These are phyloP conservation scores for Drosophila navojoa DNA, from an alignment of 1,140 invertebrate genomes.

Conservation along the genomic window DNA sequence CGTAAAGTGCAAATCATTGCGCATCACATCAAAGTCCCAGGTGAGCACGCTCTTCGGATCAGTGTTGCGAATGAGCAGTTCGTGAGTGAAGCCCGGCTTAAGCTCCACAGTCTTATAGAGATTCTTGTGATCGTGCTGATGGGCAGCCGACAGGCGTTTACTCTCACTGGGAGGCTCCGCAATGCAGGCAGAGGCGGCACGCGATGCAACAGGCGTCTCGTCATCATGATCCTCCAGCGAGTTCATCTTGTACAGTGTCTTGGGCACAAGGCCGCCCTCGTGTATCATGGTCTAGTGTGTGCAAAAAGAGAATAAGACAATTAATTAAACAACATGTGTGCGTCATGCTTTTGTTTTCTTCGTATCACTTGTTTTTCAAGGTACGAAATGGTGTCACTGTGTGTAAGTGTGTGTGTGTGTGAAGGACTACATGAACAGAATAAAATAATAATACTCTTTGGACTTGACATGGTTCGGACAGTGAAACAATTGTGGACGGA, in stretches of 20 bases:
- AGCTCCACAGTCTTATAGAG: conserved; percentile 86
- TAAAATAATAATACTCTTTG: neutral
- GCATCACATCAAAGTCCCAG: conserved; percentile 98
- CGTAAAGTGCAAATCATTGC: conserved; percentile 94
- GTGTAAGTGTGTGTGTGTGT: conserved; percentile 5
- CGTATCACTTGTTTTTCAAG: conserved; percentile 7
- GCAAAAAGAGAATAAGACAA: neutral
- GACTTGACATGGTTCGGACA: conserved; percentile 51
- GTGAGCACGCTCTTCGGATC: conserved; percentile 95
- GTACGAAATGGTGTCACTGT: neutral
- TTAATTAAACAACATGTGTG: no score
- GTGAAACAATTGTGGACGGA: conserved; percentile 24
- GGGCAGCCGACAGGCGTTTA: conserved; percentile 52
- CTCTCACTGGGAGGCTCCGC: conserved; percentile 15
- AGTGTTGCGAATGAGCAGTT: conserved; percentile 92
- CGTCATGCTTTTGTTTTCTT: conserved; percentile 4
- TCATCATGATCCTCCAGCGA: conserved; percentile 87
- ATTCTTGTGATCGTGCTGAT: conserved; percentile 84
- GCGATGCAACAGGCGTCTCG: conserved; percentile 29
- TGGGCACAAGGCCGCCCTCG: conserved; percentile 95
- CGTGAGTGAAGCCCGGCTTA: conserved; percentile 89
- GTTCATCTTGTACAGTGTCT: conserved; percentile 92
- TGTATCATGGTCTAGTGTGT: conserved; percentile 89
- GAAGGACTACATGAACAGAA: conserved; percentile 25
- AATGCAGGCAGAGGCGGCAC: conserved; percentile 19